A percentile compares a stretch with the other conserved stretches of the same genome.
These are phyloP conservation scores for Phytoseiulus persimilis DNA, from an alignment of 2,888 invertebrate genomes.

Conservation along the genomic window DNA sequence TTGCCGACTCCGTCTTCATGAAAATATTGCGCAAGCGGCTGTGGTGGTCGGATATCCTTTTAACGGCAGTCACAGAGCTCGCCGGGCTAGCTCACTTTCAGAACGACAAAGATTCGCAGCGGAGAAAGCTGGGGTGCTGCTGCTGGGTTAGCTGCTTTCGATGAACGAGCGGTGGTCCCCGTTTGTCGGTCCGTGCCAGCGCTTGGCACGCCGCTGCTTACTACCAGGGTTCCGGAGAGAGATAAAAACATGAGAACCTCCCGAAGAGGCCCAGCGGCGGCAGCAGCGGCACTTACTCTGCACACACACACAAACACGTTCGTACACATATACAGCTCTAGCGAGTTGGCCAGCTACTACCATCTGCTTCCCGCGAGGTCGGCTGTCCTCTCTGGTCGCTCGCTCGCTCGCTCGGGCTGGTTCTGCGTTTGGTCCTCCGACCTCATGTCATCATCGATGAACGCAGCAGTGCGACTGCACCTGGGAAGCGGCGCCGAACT, in stretches of 20 bases:
- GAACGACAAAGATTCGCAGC: constrained; percentile 5
- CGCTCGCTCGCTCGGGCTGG: not conserved
- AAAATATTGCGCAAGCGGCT: not conserved
- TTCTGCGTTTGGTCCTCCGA: not conserved
- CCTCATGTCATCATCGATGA: not conserved
- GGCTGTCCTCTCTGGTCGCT: not conserved
- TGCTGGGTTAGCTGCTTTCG: constrained; percentile 5
- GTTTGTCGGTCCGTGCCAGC: constrained; percentile 5
- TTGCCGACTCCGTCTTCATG: not conserved
- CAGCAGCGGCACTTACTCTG: not conserved
- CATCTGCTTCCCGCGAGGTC: constrained; percentile 5
- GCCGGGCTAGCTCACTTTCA: not conserved
- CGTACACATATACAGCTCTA: not conserved
- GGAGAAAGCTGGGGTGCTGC: not conserved
- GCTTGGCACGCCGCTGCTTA: not conserved
- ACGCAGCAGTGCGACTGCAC: not conserved
- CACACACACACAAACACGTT: not conserved
- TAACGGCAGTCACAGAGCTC: not conserved
- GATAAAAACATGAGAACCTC: constrained; percentile 5
- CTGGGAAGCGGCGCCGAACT: not conserved
- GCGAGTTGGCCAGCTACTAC: constrained; percentile 5
- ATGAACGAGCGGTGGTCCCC: constrained; percentile 5
- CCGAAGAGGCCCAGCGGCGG: not conserved
- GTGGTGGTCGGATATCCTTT: not conserved
- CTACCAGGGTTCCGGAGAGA: constrained; percentile 5